phyloP scores from a whole-genome alignment of 2,797 vertebrate genomes.

The Brachymystax lenok region DNA sequence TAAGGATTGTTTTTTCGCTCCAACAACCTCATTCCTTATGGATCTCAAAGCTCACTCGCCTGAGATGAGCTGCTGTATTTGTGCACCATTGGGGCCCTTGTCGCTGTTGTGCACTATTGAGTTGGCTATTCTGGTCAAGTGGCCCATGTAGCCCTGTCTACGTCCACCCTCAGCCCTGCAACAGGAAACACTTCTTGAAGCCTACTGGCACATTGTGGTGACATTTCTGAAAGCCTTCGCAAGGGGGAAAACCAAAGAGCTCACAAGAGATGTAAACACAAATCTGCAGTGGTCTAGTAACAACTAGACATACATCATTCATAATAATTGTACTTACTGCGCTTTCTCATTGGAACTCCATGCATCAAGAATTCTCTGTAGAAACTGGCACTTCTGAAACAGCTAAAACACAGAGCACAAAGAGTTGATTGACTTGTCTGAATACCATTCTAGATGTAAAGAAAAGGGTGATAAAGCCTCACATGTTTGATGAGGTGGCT shows the following conservation, averaged over 20 bases:
- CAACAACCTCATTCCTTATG: not conserved
- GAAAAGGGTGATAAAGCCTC: slow-evolving; percentile 55
- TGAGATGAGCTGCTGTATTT: slow-evolving; percentile 90
- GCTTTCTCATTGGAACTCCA: slow-evolving; percentile 97
- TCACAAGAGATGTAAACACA: not conserved
- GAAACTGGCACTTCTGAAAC: slow-evolving; percentile 96
- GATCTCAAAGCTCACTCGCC: slow-evolving; percentile 67
- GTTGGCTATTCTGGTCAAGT: slow-evolving; percentile 97
- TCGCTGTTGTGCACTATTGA: slow-evolving; percentile 95
- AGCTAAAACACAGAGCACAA: slow-evolving; percentile 72
- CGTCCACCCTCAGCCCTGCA: slow-evolving; percentile 90
- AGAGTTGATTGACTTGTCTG: not conserved
- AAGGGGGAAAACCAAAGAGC: not conserved
- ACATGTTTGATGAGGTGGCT: slow-evolving; percentile 93
- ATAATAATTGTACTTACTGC: slow-evolving; percentile 83
- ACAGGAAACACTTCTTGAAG: slow-evolving; percentile 25
- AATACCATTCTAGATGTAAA: not conserved
- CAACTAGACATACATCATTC: not conserved
- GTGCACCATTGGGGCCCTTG: slow-evolving; percentile 89
- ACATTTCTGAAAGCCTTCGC: not conserved
- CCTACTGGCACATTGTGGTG: not conserved
- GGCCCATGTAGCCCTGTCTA: slow-evolving; percentile 96
- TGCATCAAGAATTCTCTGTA: slow-evolving; percentile 95
- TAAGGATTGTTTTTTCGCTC: too few relatives aligned
- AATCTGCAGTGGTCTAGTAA: too few relatives aligned